Conservation (phyloP, 2,113 vertebrate species). For the Rynchops niger region DNA sequence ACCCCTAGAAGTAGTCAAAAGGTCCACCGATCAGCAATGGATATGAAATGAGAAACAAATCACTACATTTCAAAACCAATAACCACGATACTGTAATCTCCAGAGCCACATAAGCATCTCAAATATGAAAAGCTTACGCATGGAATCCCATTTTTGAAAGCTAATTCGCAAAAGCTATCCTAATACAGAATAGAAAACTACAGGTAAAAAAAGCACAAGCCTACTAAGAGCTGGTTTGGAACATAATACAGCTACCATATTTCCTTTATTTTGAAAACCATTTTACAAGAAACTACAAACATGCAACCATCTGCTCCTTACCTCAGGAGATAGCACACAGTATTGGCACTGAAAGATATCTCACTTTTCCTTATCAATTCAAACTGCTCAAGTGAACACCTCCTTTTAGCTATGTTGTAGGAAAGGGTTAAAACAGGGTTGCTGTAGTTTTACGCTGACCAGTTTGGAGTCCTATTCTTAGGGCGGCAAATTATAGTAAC, state of each 20-base stretch:
- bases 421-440: neutral
- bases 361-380: neutral
- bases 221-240: neutral
- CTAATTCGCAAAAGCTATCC: neutral
- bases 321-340: neutral
- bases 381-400: neutral
- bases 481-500: rapidly evolving
- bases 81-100: neutral
- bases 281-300: neutral
- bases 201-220: no score
- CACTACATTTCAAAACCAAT: neutral
- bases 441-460: neutral
- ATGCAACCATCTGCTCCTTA: neutral
- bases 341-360: neutral
- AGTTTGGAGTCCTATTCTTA: neutral
- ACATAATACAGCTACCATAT: neutral
- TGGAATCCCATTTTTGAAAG: neutral
- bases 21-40: neutral
- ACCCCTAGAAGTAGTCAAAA: neutral
- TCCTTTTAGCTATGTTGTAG: neutral
- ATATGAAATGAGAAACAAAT: neutral
- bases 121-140: neutral
- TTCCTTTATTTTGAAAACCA: neutral
- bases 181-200: neutral
- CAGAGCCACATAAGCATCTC: neutral